Percentiles rank a stretch among this genome's conserved stretches.
Evolutionary conservation across 2,888 invertebrate genomes (phyloP).

Genomic region (Rhamnusium bicolor): DNA sequence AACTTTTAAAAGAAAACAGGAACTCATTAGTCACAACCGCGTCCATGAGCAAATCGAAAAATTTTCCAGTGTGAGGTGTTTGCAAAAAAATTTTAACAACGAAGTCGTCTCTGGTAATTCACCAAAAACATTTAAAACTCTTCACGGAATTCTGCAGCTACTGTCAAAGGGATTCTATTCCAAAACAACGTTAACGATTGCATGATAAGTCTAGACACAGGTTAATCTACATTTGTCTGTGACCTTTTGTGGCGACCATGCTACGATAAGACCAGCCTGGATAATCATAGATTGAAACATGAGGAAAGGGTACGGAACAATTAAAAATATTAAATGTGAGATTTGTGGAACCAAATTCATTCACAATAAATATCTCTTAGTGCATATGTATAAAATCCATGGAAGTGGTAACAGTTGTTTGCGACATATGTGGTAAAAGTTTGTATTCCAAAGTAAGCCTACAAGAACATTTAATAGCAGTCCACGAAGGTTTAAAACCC

Average conservation of each 20-base stretch:
- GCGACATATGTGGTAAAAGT: conserved; percentile 73
- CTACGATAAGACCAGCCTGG: conserved; percentile 55
- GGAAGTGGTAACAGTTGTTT: conserved; percentile 58
- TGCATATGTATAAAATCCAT: conserved; percentile 55
- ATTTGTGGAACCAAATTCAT: conserved; percentile 55
- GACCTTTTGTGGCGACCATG: conserved; percentile 60
- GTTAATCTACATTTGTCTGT: conserved; percentile 56
- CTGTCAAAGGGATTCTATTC: conserved; percentile 57
- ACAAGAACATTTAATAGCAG: conserved; percentile 58
- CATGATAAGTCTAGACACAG: conserved; percentile 57
- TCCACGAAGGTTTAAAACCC: conserved; percentile 68
- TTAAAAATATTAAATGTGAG: conserved; percentile 55
- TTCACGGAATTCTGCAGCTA: conserved; percentile 59
- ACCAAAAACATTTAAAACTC: conserved; percentile 59
- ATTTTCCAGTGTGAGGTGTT: conserved; percentile 70
- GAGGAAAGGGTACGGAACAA: conserved; percentile 51
- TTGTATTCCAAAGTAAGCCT: conserved; percentile 66
- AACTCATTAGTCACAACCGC: conserved; percentile 43
- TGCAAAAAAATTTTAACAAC: conserved; percentile 74
- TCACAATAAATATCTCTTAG: conserved; percentile 53
- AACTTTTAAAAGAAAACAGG: conserved; percentile 48
- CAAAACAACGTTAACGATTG: conserved; percentile 44
- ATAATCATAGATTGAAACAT: conserved; percentile 56
- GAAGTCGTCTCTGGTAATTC: conserved; percentile 52
- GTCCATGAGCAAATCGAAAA: conserved; percentile 49